Conservation (phyloP, 2,113 vertebrate species). For the Chaetodon trifascialis region DNA sequence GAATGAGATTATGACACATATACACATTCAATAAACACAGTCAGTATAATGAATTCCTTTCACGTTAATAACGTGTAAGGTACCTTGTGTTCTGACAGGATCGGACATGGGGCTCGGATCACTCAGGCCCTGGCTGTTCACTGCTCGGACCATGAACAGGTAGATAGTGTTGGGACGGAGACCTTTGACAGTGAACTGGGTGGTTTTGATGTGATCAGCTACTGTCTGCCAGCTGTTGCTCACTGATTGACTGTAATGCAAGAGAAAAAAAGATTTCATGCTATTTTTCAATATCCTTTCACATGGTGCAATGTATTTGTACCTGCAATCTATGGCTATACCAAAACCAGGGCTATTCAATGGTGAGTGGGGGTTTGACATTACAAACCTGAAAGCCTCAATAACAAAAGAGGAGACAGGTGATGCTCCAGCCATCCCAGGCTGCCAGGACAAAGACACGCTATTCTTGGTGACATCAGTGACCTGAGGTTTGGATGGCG, state of each 20-base stretch:
- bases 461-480: conserved; percentile 98
- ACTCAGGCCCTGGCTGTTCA: conserved; percentile 95
- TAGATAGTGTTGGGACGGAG: conserved; percentile 98
- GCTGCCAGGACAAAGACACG: conserved; percentile 97
- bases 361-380: no score
- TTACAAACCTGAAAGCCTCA: conserved; percentile 96
- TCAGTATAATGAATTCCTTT: background rate
- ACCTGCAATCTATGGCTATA: background rate
- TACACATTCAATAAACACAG: background rate
- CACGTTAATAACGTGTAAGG: background rate
- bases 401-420: conserved; percentile 94
- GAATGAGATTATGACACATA: background rate
- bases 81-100: conserved; percentile 98
- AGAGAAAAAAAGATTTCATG: background rate
- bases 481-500: conserved; percentile 97
- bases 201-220: conserved; percentile 94
- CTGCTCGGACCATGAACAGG: conserved; percentile 97
- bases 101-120: conserved; percentile 98
- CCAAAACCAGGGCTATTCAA: no score
- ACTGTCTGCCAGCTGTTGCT: conserved; percentile 99
- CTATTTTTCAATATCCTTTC: background rate
- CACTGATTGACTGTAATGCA: conserved; percentile 91
- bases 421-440: conserved; percentile 88
- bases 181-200: conserved; percentile 91
- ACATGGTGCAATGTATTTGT: background rate